phyloP scores from a whole-genome alignment of 2,113 vertebrate species.

The Pampusana beccarii region DNA sequence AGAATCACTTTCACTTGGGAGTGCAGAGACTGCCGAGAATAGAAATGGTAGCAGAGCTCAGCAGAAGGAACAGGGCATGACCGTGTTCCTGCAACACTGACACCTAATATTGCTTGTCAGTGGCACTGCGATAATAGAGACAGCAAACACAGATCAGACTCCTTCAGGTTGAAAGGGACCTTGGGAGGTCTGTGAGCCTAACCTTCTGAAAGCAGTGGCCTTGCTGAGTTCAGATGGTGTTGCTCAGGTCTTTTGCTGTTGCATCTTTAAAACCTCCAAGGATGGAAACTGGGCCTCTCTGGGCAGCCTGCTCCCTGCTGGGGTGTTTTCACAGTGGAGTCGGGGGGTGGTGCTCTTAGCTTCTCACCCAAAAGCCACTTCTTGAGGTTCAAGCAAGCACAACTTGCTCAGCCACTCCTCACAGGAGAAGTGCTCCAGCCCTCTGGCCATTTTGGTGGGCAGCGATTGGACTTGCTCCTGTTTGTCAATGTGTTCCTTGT shows the following conservation, averaged over 20 bases:
- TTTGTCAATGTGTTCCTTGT: not conserved
- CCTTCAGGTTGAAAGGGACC: not conserved
- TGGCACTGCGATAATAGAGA: not conserved
- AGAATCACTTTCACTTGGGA: not conserved
- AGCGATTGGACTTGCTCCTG: not conserved
- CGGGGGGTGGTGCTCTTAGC: accelerated
- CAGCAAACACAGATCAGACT: not conserved
- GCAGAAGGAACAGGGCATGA: not conserved
- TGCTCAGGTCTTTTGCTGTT: not conserved
- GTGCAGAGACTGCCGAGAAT: not conserved
- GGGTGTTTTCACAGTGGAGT: not conserved
- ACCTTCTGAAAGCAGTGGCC: not conserved
- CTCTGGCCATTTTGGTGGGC: not conserved
- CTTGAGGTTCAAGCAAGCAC: not conserved
- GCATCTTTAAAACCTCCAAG: not conserved
- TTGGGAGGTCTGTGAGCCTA: accelerated
- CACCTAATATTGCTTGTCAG: not conserved
- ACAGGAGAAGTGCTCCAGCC: not conserved
- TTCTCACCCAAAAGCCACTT: not conserved
- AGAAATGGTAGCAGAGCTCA: not conserved
- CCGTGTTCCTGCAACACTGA: not conserved
- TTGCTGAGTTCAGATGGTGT: not conserved
- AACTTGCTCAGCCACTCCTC: not conserved
- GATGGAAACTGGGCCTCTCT: not conserved
- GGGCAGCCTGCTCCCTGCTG: not conserved